Conservation (phyloP, 2,797 vertebrate genomes). For the Emys orbicularis region DNA sequence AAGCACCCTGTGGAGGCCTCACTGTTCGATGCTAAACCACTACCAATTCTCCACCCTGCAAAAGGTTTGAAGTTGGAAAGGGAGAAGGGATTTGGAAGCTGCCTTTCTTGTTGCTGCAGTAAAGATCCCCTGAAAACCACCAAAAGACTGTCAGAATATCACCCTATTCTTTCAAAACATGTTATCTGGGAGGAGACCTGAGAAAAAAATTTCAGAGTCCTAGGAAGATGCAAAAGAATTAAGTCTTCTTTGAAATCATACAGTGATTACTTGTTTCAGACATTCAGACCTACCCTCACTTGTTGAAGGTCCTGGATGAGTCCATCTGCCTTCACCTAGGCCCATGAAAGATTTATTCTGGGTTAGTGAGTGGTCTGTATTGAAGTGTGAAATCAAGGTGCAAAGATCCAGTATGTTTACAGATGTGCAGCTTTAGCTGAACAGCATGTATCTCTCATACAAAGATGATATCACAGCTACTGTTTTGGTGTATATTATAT, state of each 20-base stretch:
- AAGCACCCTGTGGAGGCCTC: neutral
- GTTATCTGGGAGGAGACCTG: neutral
- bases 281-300: neutral
- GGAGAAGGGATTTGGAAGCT: neutral
- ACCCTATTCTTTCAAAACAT: neutral
- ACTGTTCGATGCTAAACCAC: neutral
- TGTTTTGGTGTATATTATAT: neutral
- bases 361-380: conserved; percentile 13
- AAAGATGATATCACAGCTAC: neutral
- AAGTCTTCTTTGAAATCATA: neutral
- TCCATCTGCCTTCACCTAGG: neutral
- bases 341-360: conserved; percentile 2
- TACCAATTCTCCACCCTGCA: neutral
- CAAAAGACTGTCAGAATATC: neutral
- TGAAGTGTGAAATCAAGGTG: conserved; percentile 33
- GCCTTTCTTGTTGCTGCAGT: neutral
- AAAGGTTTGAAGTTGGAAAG: neutral
- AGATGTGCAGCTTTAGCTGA: neutral
- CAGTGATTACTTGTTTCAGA: neutral
- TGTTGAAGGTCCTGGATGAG: neutral
- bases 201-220: neutral
- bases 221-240: neutral
- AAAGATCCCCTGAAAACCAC: neutral
- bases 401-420: neutral
- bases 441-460: neutral